These are phyloP conservation scores for Vidua macroura DNA, from an alignment of 2,113 vertebrate genomes.

Conservation along the genomic window DNA sequence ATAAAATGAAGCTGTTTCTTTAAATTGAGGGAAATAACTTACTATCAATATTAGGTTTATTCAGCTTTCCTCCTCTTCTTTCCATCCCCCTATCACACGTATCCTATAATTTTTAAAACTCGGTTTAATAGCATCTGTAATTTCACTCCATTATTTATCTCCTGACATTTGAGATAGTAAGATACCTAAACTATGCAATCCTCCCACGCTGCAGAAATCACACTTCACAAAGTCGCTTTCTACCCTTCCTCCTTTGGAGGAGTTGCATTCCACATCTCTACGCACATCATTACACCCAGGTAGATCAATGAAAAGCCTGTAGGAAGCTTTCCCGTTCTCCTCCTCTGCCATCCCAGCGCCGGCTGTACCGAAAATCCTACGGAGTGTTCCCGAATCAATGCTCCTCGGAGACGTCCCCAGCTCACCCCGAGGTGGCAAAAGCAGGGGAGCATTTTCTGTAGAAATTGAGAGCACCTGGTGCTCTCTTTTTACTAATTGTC, in stretches of 20 bases:
- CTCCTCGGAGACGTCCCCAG: neutral
- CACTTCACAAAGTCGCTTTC: neutral
- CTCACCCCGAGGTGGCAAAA: neutral
- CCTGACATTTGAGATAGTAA: neutral
- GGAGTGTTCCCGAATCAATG: neutral
- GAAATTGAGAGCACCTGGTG: neutral
- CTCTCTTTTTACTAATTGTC: neutral
- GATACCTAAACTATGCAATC: neutral
- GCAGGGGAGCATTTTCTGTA: neutral
- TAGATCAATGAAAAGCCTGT: neutral
- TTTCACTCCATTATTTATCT: constrained; percentile 11
- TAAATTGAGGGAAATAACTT: neutral
- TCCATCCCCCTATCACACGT: neutral
- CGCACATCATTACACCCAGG: neutral
- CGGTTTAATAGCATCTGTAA: neutral
- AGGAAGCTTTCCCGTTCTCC: neutral
- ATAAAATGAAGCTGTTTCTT: neutral
- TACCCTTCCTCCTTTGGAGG: neutral
- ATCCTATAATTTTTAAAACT: neutral
- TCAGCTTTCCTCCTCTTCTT: neutral
- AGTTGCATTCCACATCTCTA: neutral
- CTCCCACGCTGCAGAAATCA: neutral
- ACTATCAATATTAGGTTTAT: neutral
- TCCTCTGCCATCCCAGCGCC: neutral
- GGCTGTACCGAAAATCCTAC: neutral